Evolutionary conservation across 2,797 vertebrate genomes (phyloP), one percentile per base, ranked within the genome.

Genomic region (Lepilemur septentrionalis): DNA sequence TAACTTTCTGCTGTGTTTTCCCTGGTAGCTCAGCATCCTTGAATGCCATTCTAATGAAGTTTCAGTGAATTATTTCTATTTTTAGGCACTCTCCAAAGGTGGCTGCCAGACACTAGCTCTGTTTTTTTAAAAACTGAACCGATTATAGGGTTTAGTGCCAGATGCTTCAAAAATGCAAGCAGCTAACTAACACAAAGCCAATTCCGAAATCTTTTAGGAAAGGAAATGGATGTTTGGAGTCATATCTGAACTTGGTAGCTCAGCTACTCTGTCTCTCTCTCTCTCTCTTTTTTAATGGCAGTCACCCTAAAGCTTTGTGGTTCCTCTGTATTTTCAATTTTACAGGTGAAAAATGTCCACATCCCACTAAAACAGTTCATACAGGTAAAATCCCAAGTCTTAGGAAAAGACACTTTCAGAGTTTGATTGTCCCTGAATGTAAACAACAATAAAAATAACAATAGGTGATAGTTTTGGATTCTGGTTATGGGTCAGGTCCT

Each of bases 21-120:
- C 28, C 38, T 10, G n/a, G 38, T 57, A 75, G 25, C 10, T 55
- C 41, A n/a, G 30, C 12, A 23, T 91, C 70, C 79, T 94, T 41
- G 18, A 72, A 46, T 41, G 7, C 43, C 65, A 73, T 95, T 93
- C 83, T 94, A 78, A 83, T 96, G 75, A 82, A 55, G 65, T 89
- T 91, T 96, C 79, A 38, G 10, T 69, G 43, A 93, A 93, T 95
- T 93, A 38, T 76, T 93, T 96, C 80, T 94, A 65, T 81, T 93
- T 92, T 94, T 94, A 91, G 83, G 25, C 18, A 25, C 38, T 89
- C 59, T 89, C n/a, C 67, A 97, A 79, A 91, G 94, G 83, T 94
- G 67, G 32, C 83, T 82, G 84, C 72, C 87, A 93, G 82, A 81
- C 32, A 57, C 50, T 35, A 28, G 67, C 69, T 82, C 7, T 69